These are phyloP conservation scores for Thaumetopoea pityocampa DNA, from an alignment of 1,140 invertebrate genomes.

Conservation along the genomic window DNA sequence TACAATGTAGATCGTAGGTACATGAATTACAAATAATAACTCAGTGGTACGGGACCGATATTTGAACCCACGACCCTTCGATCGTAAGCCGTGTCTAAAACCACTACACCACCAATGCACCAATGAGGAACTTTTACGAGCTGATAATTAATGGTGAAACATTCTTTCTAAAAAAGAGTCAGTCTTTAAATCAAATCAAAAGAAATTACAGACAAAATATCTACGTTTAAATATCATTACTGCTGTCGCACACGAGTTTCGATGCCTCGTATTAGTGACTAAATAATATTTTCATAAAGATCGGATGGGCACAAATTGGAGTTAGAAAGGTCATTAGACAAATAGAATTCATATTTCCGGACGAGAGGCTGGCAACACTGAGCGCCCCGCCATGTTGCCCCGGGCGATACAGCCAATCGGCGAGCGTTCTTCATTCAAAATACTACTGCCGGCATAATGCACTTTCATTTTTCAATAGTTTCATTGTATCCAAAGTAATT, in stretches of 20 bases:
- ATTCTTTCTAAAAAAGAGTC: too few relatives aligned
- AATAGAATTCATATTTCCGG: constrained; percentile 65
- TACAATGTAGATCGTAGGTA: too few relatives aligned
- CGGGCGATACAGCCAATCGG: constrained; percentile 57
- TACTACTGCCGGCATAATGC: constrained; percentile 45
- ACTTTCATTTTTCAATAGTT: constrained; percentile 39
- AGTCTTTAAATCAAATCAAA: too few relatives aligned
- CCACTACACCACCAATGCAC: too few relatives aligned
- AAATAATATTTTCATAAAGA: constrained; percentile 6
- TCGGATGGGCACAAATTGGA: constrained; percentile 17
- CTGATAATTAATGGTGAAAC: too few relatives aligned
- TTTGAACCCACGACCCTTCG: too few relatives aligned
- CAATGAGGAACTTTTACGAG: too few relatives aligned
- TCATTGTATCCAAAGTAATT: constrained; percentile 48
- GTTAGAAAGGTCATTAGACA: constrained; percentile 50
- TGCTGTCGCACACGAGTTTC: neutral
- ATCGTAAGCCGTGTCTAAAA: too few relatives aligned
- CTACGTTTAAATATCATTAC: too few relatives aligned
- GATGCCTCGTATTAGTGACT: neutral
- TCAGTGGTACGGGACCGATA: too few relatives aligned
- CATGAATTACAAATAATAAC: too few relatives aligned
- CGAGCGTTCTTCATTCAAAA: constrained; percentile 59
- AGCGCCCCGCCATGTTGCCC: constrained; percentile 64
- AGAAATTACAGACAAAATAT: too few relatives aligned
- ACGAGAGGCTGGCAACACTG: constrained; percentile 48